Base-by-base conservation (phyloP, 1,140 invertebrate genomes). In the Apocrypta bakeri region DNA sequence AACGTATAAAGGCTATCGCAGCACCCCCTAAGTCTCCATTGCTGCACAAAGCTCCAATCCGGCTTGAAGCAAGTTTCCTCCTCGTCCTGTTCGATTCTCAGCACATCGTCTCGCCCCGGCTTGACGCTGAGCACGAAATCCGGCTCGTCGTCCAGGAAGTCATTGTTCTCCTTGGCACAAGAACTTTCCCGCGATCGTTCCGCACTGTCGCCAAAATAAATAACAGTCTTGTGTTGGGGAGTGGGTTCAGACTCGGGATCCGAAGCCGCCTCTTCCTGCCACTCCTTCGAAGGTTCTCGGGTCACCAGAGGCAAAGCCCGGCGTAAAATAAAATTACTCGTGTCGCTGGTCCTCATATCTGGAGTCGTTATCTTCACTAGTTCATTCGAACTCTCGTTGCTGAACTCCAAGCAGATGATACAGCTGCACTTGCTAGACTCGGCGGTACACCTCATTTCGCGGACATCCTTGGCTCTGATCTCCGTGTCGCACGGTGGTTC, bases 11-110 rank as follows among this genome's bases (percentile, higher is more conserved):
- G n/a, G n/a, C n/a, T n/a, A n/a, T 56, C 48, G 21, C 48, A 56
- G 63, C 91, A 94, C 94, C 94, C 92, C 90, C 93, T 93, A 25
- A 92, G 84, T 86, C 95, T 91, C 95, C 95, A 95, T 85, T 94
- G 94, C 90, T 95, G 95, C 61, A 95, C 95, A 88, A 95, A 95
- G 87, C 95, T 95, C 95, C 95, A 95, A 89, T 95, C 95, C 83
- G 91, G 90, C 80, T 89, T 91, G 84, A 91, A 91, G 27, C 89
- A 90, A 42, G 85, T 91, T 77, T 92, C 90, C 71, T 90, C 90
- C 66, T 94, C 92, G 42, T 93, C 93, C 77, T 92, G 88, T 77
- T 94, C 72, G 90, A 85, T 90, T 77, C 72, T 90, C 84, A 88
- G 74, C 81, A 90, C 89, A 81, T 90, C 94, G 91, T 88, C 93